Conservation (phyloP, 2,888 invertebrate species). For the Muschampia staudingeri region DNA sequence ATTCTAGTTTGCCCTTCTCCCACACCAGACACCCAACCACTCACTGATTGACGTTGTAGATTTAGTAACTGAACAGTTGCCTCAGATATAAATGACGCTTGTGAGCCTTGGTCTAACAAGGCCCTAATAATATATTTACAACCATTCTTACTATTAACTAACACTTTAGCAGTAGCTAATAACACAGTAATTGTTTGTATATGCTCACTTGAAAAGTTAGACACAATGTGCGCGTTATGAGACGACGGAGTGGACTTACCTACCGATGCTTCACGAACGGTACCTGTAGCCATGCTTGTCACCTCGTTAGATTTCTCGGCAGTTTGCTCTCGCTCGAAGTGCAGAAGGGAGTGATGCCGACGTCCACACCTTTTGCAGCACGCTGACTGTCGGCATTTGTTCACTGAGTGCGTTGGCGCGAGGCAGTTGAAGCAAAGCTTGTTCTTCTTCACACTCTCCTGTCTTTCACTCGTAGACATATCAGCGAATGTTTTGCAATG, state of each 20-base stretch:
- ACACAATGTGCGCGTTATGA: background rate
- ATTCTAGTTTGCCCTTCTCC: conserved; percentile 55
- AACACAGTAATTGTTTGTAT: conserved; percentile 25
- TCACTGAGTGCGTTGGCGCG: conserved; percentile 37
- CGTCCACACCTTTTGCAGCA: conserved; percentile 58
- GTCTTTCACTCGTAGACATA: conserved; percentile 37
- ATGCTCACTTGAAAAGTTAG: background rate
- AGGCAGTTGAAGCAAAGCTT: conserved; percentile 58
- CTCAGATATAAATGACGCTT: conserved; percentile 38
- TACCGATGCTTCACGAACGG: background rate
- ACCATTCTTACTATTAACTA: conserved; percentile 41
- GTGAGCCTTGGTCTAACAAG: conserved; percentile 56
- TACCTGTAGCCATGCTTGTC: background rate
- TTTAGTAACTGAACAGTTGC: conserved; percentile 40
- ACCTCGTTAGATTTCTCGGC: background rate
- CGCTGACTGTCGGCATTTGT: conserved; percentile 48
- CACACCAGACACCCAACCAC: conserved; percentile 59
- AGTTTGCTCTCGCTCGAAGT: conserved; percentile 36
- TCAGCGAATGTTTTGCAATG: conserved; percentile 54
- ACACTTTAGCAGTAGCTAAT: conserved; percentile 49
- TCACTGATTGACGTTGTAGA: conserved; percentile 42
- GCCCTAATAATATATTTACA: conserved; percentile 44
- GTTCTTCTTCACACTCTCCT: conserved; percentile 49
- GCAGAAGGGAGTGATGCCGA: conserved; percentile 62
- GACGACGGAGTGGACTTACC: background rate